These are phyloP conservation scores for Cirrhinus mrigala DNA, from an alignment of 2,797 vertebrate species.

Conservation along the genomic window DNA sequence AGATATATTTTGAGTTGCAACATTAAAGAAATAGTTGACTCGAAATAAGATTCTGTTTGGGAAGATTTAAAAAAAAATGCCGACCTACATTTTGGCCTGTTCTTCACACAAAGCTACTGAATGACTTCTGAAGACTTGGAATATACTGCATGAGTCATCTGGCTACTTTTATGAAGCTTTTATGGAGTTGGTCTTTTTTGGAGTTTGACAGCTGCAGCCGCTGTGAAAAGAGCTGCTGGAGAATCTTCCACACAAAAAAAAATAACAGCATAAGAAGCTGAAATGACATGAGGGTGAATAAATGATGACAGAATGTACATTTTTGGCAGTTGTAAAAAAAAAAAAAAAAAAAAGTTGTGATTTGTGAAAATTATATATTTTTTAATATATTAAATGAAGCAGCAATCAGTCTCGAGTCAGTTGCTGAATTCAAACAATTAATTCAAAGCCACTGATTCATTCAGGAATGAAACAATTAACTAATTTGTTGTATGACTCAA, in stretches of 20 bases:
- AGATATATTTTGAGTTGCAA: background rate
- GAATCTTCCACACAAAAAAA: background rate
- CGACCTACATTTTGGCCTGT: slow-evolving; percentile 11
- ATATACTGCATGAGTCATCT: slow-evolving; percentile 1
- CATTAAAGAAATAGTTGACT: background rate
- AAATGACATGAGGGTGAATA: background rate
- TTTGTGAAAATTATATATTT: background rate
- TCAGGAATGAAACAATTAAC: background rate
- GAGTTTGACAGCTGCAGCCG: background rate
- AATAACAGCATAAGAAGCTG: background rate
- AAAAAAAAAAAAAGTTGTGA: background rate
- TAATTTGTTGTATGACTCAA: background rate
- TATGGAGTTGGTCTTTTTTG: slow-evolving; percentile 9
- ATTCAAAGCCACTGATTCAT: background rate
- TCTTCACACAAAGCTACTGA: slow-evolving; percentile 5
- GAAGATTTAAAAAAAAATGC: background rate
- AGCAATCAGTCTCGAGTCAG: background rate
- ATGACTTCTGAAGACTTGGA: slow-evolving; percentile 8
- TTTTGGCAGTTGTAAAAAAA: background rate
- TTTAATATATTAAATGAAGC: background rate
- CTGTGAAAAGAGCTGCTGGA: slow-evolving; percentile 7
- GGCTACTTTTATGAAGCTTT: slow-evolving; percentile 23
- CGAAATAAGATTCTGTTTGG: background rate
- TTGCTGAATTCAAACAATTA: background rate
- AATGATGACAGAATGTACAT: background rate